These are phyloP conservation scores for Ephydatia muelleri DNA, from an alignment of 37 sponge, comb jelly and placozoan species.

Conservation along the genomic window DNA sequence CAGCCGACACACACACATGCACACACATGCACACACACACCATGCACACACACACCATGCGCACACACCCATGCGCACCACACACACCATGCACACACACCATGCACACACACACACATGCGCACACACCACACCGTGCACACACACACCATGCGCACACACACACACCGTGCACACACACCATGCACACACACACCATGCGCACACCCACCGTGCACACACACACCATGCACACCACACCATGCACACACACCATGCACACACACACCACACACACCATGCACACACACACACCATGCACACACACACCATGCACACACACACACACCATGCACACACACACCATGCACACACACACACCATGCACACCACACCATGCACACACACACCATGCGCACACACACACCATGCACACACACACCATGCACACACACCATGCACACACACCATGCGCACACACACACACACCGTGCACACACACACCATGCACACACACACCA, in stretches of 20 bases:
- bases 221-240: too few relatives aligned
- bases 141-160: not conserved
- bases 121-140: not conserved
- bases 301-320: not conserved
- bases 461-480: not conserved
- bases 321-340: too few relatives aligned
- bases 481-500: not conserved
- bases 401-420: too few relatives aligned
- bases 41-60: not conserved
- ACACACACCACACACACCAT: not conserved
- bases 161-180: constrained; percentile 1
- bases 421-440: too few relatives aligned
- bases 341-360: too few relatives aligned
- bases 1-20: not conserved
- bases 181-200: not conserved
- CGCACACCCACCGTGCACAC: not conserved
- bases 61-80: too few relatives aligned
- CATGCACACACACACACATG: not conserved
- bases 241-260: not conserved
- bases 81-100: not conserved
- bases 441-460: too few relatives aligned
- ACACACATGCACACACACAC: not conserved
- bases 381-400: too few relatives aligned
- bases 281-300: not conserved
- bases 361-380: too few relatives aligned